These are phyloP conservation scores for Cydia splendana DNA, from an alignment of 1,140 invertebrate species.

Conservation along the genomic window DNA sequence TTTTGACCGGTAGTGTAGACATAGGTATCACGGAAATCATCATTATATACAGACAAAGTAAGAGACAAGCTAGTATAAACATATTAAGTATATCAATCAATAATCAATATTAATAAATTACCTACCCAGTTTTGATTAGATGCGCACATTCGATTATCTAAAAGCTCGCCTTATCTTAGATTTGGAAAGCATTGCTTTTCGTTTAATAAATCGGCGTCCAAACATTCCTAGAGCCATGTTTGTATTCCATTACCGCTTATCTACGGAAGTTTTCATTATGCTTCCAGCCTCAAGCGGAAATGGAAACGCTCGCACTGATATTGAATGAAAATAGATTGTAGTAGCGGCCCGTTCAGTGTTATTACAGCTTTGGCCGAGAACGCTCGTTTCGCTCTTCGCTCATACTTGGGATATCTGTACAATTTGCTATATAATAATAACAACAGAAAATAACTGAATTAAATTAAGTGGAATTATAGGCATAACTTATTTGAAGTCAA, in stretches of 20 bases:
- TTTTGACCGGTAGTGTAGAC: too few relatives aligned
- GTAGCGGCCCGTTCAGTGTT: constrained; percentile 54
- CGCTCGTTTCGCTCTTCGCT: constrained; percentile 43
- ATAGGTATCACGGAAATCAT: too few relatives aligned
- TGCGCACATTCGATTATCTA: not conserved
- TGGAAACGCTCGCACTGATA: constrained; percentile 42
- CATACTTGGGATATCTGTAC: not conserved
- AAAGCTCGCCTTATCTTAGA: constrained; percentile 14
- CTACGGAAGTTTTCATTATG: constrained; percentile 21
- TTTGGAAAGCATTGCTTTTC: not conserved
- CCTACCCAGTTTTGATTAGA: not conserved
- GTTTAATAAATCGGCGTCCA: not conserved
- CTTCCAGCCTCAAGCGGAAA: constrained; percentile 36
- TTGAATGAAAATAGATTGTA: constrained; percentile 14
- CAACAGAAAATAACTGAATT: not conserved
- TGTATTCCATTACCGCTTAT: constrained; percentile 39
- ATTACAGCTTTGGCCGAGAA: constrained; percentile 52
- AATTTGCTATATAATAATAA: not conserved
- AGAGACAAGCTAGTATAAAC: too few relatives aligned
- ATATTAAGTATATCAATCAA: too few relatives aligned
- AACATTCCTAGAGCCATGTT: constrained; percentile 29
- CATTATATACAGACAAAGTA: too few relatives aligned
- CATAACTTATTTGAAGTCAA: not conserved
- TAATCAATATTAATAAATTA: too few relatives aligned
- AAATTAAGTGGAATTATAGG: not conserved